These are phyloP conservation scores for Microhierax caerulescens DNA, from an alignment of 2,797 vertebrate genomes.

Conservation along the genomic window DNA sequence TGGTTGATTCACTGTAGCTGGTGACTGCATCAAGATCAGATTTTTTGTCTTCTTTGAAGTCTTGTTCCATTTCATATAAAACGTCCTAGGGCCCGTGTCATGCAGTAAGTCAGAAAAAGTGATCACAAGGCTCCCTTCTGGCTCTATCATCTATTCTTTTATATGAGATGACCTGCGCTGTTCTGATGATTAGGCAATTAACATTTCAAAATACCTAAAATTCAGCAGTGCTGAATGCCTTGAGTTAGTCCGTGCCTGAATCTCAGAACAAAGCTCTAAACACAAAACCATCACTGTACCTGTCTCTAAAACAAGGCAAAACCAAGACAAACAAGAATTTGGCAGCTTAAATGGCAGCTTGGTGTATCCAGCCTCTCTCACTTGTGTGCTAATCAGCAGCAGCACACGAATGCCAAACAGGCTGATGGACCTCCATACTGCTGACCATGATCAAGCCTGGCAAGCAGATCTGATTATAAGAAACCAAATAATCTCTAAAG, in stretches of 20 bases:
- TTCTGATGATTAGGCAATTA: slow-evolving; percentile 4
- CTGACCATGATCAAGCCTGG: neutral
- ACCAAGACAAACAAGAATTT: neutral
- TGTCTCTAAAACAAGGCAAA: neutral
- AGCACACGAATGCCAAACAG: neutral
- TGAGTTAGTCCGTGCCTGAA: neutral
- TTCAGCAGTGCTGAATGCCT: neutral
- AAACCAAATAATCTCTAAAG: neutral
- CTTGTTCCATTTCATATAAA: neutral
- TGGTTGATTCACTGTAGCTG: neutral
- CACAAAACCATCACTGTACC: neutral
- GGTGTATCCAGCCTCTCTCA: neutral
- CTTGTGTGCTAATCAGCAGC: neutral
- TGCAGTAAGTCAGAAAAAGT: neutral
- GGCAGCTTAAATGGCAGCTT: neutral
- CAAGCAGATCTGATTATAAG: neutral
- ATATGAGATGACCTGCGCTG: neutral
- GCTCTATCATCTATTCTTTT: neutral
- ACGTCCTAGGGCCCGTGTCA: neutral
- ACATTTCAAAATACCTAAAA: neutral
- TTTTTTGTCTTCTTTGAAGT: slow-evolving; percentile 32
- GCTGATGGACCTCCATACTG: neutral
- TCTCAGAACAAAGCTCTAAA: neutral
- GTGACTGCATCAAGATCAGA: neutral
- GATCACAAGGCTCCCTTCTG: neutral